Base-by-base conservation (phyloP, 2,888 invertebrate species). In the Cactoblastis cactorum region DNA sequence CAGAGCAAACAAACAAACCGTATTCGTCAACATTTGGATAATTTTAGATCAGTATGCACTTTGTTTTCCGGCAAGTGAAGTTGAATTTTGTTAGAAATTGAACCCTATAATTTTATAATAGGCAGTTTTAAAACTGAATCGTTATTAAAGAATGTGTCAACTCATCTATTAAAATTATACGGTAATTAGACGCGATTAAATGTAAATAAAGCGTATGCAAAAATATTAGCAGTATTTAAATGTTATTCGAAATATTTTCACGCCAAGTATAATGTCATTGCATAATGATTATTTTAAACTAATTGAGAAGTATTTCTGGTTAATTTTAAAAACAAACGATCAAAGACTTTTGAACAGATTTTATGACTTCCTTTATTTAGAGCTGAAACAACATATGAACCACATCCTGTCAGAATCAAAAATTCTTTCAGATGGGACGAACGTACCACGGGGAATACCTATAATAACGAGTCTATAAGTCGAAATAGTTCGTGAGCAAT, bases 61-160 rank as follows among this genome's bases (percentile, higher is more conserved):
- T 45, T 45, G 33, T 45, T 45, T 45, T 45, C 45, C 45, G 33
- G 45, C 45, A 33, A 33, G 32, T 32, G 33, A n/a, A n/a, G n/a
- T n/a, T n/a, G 24, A 6, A 17, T 15, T 33, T 18, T 32, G 9
- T 12, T n/a, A n/a, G n/a, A n/a, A n/a, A n/a, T n/a, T n/a, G n/a
- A n/a, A n/a, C n/a, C n/a, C n/a, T n/a, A n/a, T n/a, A n/a, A n/a
- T n/a, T n/a, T n/a, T n/a, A n/a, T n/a, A n/a, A n/a, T n/a, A n/a
- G n/a, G n/a, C n/a, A n/a, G n/a, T n/a, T n/a, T n/a, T n/a, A n/a
- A 34, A 9, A 28, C 28, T 9, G 45, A 11, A 41, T 24, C 59
- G 55, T 50, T 73, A 64, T 62, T 63, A 72, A 79, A 70, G 72
- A 77, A 79, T 76, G 74, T 61, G 62, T 72, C 67, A 59, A 62